Conservation (phyloP, 2,888 invertebrate genomes). For the Subacronicta megacephala region DNA sequence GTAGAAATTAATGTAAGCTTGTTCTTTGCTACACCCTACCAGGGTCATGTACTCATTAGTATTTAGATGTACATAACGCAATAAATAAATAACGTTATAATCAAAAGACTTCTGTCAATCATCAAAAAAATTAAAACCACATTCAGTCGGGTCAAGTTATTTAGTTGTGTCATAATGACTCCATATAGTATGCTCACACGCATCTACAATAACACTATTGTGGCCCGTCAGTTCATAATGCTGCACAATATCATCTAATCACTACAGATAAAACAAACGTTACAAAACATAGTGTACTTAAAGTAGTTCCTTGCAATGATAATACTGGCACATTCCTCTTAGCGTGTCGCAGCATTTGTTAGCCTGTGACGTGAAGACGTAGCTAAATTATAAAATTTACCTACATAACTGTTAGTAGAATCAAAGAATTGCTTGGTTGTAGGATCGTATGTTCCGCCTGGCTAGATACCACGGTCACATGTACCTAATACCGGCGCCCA, state of each 20-base stretch:
- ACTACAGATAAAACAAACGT: slow-evolving; percentile 1
- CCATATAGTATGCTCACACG: slow-evolving; percentile 15
- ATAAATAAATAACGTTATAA: too few relatives aligned
- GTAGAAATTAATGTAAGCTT: too few relatives aligned
- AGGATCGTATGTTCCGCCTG: too few relatives aligned
- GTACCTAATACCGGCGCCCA: too few relatives aligned
- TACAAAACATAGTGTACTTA: slow-evolving; percentile 1
- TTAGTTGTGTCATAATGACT: not conserved
- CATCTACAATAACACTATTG: slow-evolving; percentile 16
- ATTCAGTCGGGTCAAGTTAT: not conserved
- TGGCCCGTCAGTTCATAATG: not conserved
- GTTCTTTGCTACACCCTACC: too few relatives aligned
- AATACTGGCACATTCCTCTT: not conserved
- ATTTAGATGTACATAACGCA: too few relatives aligned
- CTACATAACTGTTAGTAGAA: not conserved
- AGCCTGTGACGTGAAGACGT: not conserved
- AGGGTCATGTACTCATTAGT: too few relatives aligned
- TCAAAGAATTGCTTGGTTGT: too few relatives aligned
- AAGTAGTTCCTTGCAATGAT: slow-evolving; percentile 1
- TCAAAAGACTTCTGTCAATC: not conserved
- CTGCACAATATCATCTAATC: slow-evolving; percentile 7
- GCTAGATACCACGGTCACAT: too few relatives aligned
- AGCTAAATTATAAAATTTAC: too few relatives aligned
- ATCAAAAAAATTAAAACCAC: not conserved
- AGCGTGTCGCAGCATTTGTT: not conserved